These are phyloP conservation scores for Brachypodius melanocephalos DNA, from an alignment of 2,113 vertebrate species.

Conservation along the genomic window DNA sequence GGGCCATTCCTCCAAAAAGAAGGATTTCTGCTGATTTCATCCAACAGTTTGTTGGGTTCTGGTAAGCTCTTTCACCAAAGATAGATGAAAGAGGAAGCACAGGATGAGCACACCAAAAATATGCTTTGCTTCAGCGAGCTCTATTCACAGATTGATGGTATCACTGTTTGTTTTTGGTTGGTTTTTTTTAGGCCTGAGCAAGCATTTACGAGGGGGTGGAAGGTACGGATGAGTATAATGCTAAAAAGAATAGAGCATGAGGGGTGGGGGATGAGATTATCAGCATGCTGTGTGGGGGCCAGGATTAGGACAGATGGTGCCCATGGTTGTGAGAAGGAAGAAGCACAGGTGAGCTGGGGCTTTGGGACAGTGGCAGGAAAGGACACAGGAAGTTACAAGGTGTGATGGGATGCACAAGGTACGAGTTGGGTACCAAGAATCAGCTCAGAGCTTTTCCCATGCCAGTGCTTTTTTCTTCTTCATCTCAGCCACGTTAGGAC, in stretches of 20 bases:
- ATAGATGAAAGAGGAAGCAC: constrained; percentile 58
- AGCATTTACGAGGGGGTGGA: constrained; percentile 61
- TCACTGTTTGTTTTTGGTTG: constrained; percentile 57
- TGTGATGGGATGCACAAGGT: not conserved
- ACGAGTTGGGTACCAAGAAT: not conserved
- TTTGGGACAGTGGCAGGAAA: not conserved
- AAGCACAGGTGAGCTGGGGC: constrained; percentile 32
- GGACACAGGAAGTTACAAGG: not conserved
- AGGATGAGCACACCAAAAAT: constrained; percentile 50
- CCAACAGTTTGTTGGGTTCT: constrained; percentile 4
- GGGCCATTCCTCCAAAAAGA: not conserved
- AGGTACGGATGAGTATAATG: constrained; percentile 66
- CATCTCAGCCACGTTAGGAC: not conserved
- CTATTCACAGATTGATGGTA: constrained; percentile 60
- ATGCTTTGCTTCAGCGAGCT: constrained; percentile 40
- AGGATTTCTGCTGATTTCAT: not conserved
- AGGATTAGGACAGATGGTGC: constrained; percentile 54
- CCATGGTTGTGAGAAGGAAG: not conserved
- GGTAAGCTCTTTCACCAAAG: constrained; percentile 50
- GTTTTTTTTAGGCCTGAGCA: constrained; percentile 61
- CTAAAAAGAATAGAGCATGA: constrained; percentile 63
- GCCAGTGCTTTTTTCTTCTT: not conserved
- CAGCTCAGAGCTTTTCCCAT: not conserved
- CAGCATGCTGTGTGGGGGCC: constrained; percentile 41
- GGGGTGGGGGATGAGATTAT: constrained; percentile 44